A percentile compares a stretch with the other conserved stretches of the same genome.
Evolutionary conservation across 1,140 invertebrate species (phyloP).

Genomic region (Monochamus saltuarius): DNA sequence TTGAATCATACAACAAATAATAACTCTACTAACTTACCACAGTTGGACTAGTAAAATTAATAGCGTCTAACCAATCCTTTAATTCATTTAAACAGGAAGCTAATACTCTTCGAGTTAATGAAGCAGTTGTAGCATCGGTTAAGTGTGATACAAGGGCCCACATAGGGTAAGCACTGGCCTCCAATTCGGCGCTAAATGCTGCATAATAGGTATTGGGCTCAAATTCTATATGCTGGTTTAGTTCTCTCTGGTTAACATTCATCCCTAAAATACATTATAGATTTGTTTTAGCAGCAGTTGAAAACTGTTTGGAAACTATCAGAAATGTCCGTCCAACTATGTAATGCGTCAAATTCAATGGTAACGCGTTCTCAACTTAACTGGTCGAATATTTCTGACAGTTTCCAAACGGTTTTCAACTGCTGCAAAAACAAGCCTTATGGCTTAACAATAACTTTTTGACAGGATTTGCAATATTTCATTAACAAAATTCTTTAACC

Average conservation of each 20-base stretch:
- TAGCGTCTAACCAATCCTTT: constrained; percentile 83
- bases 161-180: constrained; percentile 95
- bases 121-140: constrained; percentile 68
- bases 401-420: no score
- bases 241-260: constrained; percentile 92
- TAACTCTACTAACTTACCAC: constrained; percentile 56
- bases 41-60: constrained; percentile 70
- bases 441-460: no score
- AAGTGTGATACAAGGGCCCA: constrained; percentile 92
- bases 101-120: constrained; percentile 73
- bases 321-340: no score
- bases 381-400: no score
- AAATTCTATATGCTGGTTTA: constrained; percentile 91
- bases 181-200: constrained; percentile 93
- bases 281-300: no score
- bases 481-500: no score
- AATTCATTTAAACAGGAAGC: constrained; percentile 73
- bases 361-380: no score
- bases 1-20: background rate
- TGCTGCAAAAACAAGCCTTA: no score
- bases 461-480: no score
- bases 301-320: no score
- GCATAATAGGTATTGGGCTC: constrained; percentile 96
- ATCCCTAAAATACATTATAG: constrained; percentile 68
- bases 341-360: no score